Percentiles rank a stretch among this genome's conserved stretches.
These are phyloP conservation scores for Hippocampus barbouri DNA, from an alignment of 2,113 vertebrate genomes.

Conservation along the genomic window DNA sequence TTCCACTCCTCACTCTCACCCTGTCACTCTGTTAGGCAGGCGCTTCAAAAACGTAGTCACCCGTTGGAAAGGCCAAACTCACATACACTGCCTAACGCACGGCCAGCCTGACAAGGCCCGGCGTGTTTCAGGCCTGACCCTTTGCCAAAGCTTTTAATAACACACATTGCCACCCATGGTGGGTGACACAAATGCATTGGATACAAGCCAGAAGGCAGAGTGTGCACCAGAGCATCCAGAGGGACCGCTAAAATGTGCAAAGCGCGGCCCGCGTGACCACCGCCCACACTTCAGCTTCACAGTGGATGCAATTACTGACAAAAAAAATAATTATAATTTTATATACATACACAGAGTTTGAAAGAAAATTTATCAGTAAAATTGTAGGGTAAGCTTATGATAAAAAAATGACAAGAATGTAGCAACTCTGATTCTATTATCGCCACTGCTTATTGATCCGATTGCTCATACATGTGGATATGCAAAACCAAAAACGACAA, in stretches of 20 bases:
- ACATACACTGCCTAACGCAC: constrained; percentile 34
- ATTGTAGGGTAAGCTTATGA: not conserved
- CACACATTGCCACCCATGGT: constrained; percentile 29
- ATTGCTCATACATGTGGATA: too few relatives aligned
- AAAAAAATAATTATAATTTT: too few relatives aligned
- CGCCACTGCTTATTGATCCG: too few relatives aligned
- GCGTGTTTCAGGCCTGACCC: constrained; percentile 47
- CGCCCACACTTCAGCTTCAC: not conserved
- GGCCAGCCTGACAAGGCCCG: constrained; percentile 19
- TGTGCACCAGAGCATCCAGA: too few relatives aligned
- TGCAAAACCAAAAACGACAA: too few relatives aligned
- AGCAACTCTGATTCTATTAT: not conserved
- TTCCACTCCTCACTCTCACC: constrained; percentile 22
- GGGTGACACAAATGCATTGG: constrained; percentile 26
- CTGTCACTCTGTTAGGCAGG: constrained; percentile 41
- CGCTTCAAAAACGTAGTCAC: constrained; percentile 50
- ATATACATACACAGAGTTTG: too few relatives aligned
- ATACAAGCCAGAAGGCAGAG: not conserved
- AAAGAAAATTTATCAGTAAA: not conserved
- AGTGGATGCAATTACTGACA: too few relatives aligned
- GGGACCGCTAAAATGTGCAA: not conserved
- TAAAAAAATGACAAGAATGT: not conserved
- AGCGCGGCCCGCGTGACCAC: not conserved
- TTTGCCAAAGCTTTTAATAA: constrained; percentile 42
- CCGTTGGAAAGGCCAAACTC: constrained; percentile 39